Conservation (phyloP, 1,140 invertebrate species). For the Elymnias hypermnestra region DNA sequence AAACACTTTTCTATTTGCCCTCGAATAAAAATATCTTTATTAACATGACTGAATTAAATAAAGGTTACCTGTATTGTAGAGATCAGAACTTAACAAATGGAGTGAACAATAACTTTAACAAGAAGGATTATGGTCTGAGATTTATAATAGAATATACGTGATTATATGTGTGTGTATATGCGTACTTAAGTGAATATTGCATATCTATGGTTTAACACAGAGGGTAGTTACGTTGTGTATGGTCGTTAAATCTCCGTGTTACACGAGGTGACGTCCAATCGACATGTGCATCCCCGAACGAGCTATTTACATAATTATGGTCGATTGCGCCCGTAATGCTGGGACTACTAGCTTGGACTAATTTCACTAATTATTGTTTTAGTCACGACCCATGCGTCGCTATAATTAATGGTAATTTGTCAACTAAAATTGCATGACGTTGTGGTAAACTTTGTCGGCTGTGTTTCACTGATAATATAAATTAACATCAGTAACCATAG, state of each 20-base stretch:
- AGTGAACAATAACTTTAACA: no score
- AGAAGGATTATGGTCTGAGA: no score
- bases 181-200: no score
- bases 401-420: conserved; percentile 22
- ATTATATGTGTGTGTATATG: no score
- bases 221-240: conserved; percentile 4
- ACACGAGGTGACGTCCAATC: conserved; percentile 25
- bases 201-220: no score
- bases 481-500: not conserved
- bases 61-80: no score
- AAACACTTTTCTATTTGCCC: no score
- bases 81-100: no score
- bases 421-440: conserved; percentile 15
- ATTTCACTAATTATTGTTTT: conserved; percentile 54
- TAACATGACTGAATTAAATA: no score
- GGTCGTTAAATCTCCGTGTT: conserved; percentile 22
- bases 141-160: no score
- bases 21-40: no score
- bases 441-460: conserved; percentile 8
- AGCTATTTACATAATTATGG: conserved; percentile 62
- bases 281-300: conserved; percentile 31
- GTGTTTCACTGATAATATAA: not conserved
- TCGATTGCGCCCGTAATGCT: conserved; percentile 31
- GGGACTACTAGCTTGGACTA: conserved; percentile 23
- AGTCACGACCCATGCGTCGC: conserved; percentile 22